phyloP scores from a whole-genome alignment of 1,140 invertebrate species.

The Apis dorsata region DNA sequence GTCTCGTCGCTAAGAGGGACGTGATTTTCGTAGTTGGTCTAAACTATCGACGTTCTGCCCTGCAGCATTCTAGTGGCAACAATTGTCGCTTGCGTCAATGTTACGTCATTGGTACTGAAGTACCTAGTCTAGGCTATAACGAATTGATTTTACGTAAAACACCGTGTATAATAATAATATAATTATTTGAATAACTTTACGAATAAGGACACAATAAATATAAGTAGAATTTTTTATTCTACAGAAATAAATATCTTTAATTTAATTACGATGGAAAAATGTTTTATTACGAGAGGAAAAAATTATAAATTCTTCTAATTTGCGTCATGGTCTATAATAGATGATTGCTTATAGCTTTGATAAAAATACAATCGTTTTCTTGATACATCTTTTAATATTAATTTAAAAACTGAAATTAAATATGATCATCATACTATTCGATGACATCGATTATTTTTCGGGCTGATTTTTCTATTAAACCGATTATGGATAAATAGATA shows the following conservation, averaged over 20 bases:
- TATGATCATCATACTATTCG: constrained; percentile 6
- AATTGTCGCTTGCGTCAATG: constrained; percentile 73
- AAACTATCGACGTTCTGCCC: constrained; percentile 59
- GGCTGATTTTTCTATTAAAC: constrained; percentile 16
- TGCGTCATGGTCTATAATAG: constrained; percentile 13
- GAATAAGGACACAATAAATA: too few species aligned
- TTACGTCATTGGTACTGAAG: constrained; percentile 65
- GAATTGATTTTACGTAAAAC: constrained; percentile 60
- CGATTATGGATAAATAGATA: constrained; percentile 34
- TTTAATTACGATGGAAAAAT: not conserved
- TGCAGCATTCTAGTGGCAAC: constrained; percentile 66
- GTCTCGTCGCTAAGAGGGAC: constrained; percentile 4
- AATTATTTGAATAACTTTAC: not conserved
- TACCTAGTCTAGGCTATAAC: constrained; percentile 44
- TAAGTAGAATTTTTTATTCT: not conserved
- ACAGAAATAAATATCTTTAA: not conserved
- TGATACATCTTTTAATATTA: not conserved
- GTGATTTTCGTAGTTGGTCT: constrained; percentile 51
- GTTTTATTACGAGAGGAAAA: not conserved
- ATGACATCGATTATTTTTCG: constrained; percentile 7
- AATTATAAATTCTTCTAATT: not conserved
- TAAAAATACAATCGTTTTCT: not conserved
- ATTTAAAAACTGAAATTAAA: not conserved
- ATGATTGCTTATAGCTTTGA: too few species aligned
- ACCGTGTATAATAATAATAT: not conserved